phyloP scores from a whole-genome alignment of 64 coral and sea anemone genomes.

The Montipora foliosa region DNA sequence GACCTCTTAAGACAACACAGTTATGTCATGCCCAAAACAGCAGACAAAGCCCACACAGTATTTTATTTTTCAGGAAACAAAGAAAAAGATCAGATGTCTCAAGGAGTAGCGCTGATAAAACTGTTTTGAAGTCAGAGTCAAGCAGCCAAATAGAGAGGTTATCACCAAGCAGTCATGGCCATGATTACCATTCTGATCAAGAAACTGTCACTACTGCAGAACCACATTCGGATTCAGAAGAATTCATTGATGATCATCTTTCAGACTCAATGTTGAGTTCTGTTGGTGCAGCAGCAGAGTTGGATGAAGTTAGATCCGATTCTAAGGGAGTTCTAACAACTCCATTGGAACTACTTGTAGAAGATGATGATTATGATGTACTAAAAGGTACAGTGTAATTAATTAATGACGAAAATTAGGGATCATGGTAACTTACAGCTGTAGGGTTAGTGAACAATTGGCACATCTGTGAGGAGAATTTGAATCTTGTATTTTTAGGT shows the following conservation, averaged over 20 bases:
- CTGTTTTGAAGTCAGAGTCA: conserved; percentile 15
- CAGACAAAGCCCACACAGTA: too few species aligned
- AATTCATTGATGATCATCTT: conserved; percentile 35
- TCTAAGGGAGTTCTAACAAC: not conserved
- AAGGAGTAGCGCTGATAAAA: not conserved
- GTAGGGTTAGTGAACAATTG: too few species aligned
- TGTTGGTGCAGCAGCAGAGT: not conserved
- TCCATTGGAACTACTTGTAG: too few species aligned
- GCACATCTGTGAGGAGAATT: too few species aligned
- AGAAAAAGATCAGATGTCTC: conserved; percentile 45
- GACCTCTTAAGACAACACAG: too few species aligned
- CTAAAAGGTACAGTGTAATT: not conserved
- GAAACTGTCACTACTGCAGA: conserved; percentile 83
- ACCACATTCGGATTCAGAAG: conserved; percentile 78
- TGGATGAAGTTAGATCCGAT: not conserved
- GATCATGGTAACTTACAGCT: too few species aligned
- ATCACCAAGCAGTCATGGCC: conserved; percentile 21
- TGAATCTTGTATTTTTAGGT: too few species aligned
- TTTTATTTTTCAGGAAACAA: conserved; percentile 37
- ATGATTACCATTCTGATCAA: conserved; percentile 53
- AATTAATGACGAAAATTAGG: too few species aligned
- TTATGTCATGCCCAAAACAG: too few species aligned
- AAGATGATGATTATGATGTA: not conserved
- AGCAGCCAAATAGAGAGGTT: not conserved
- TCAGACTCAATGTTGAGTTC: conserved; percentile 79